Evolutionary conservation across 2,888 invertebrate species (phyloP).

Genomic region (Platycheirus rosarum): DNA sequence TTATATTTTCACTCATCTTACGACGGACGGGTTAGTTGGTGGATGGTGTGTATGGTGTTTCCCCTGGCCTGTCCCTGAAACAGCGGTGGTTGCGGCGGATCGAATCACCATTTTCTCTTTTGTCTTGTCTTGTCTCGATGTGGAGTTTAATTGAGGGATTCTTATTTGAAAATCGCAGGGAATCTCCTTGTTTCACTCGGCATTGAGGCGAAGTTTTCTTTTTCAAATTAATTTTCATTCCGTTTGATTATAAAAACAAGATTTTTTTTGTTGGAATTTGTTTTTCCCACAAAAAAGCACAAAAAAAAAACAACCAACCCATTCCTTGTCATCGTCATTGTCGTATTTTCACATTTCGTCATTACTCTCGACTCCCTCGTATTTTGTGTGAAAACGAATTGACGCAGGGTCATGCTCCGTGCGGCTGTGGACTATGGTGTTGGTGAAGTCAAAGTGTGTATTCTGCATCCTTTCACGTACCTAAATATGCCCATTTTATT

Average conservation of each 20-base stretch:
- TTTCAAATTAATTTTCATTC: slow-evolving; percentile 8
- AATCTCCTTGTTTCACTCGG: too few species aligned
- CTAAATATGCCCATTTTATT: slow-evolving; percentile 22
- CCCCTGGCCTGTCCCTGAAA: slow-evolving; percentile 44
- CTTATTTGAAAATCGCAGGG: slow-evolving; percentile 24
- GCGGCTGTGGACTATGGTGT: slow-evolving; percentile 61
- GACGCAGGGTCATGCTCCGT: slow-evolving; percentile 73
- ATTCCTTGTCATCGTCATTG: slow-evolving; percentile 11
- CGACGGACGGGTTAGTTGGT: slow-evolving; percentile 29
- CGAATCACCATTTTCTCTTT: slow-evolving; percentile 73
- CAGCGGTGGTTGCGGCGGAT: slow-evolving; percentile 46
- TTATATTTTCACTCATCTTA: slow-evolving; percentile 56
- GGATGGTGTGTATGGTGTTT: slow-evolving; percentile 53
- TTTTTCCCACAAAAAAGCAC: neutral
- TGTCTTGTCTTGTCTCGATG: slow-evolving; percentile 40
- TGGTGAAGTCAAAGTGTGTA: slow-evolving; percentile 52
- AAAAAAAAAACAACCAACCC: neutral
- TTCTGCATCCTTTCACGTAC: slow-evolving; percentile 53
- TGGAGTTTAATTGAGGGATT: slow-evolving; percentile 48
- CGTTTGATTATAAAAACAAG: neutral
- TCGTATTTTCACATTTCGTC: slow-evolving; percentile 28
- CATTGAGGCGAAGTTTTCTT: too few species aligned
- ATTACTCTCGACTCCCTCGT: slow-evolving; percentile 33
- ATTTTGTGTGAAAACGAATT: slow-evolving; percentile 39
- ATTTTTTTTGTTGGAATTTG: neutral